A percentile compares a stretch with the other conserved stretches of the same genome.
phyloP scores from a whole-genome alignment of 2,113 vertebrate genomes.

The Leucopsar rothschildi region DNA sequence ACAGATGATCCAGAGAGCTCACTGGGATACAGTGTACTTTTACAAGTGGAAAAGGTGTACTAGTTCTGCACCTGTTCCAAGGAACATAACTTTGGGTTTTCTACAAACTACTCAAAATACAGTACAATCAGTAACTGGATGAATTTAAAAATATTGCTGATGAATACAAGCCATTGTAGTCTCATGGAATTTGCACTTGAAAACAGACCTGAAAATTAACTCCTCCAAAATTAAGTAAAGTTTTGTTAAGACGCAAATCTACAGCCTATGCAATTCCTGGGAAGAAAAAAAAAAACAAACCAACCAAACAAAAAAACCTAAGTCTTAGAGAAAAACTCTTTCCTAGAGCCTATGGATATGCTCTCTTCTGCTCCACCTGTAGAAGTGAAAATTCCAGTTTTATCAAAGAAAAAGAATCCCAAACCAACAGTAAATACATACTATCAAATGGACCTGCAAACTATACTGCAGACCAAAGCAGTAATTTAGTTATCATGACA shows the following conservation, averaged over 20 bases:
- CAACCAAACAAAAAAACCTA: neutral
- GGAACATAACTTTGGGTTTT: neutral
- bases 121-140: neutral
- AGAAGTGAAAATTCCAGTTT: neutral
- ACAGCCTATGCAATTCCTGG: neutral
- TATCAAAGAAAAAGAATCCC: too few species aligned
- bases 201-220: neutral
- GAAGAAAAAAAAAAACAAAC: too few species aligned
- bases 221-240: neutral
- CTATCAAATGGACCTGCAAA: neutral
- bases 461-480: neutral
- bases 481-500: neutral
- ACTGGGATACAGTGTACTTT: neutral
- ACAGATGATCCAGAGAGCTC: neutral
- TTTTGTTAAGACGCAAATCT: neutral
- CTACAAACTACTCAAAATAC: neutral
- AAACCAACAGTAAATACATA: neutral
- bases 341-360: neutral
- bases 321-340: neutral
- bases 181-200: neutral
- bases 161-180: neutral
- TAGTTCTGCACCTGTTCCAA: neutral
- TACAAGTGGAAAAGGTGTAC: neutral
- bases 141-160: neutral
- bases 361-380: neutral